These are phyloP conservation scores for Lagenorhynchus albirostris DNA, from an alignment of 2,113 vertebrate species.

Conservation along the genomic window DNA sequence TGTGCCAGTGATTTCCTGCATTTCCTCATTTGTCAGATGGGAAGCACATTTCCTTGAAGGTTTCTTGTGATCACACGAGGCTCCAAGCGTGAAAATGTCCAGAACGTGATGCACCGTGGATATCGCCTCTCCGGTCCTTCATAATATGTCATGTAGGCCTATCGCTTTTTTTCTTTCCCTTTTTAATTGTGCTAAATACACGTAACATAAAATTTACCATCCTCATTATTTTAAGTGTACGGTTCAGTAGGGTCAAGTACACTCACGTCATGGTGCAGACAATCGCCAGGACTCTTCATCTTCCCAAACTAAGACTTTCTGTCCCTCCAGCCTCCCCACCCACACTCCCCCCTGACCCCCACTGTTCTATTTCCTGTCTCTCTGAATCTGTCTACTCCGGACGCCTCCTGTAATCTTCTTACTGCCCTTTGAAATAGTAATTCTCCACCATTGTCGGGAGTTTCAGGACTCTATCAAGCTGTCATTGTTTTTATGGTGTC, in stretches of 20 bases:
- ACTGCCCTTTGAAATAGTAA: neutral
- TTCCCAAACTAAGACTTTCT: neutral
- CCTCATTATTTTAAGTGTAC: neutral
- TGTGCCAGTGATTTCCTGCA: neutral
- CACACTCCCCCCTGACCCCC: neutral
- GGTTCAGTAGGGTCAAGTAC: neutral
- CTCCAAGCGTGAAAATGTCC: neutral
- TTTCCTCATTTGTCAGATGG: neutral
- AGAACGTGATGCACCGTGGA: neutral
- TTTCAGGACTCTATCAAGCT: neutral
- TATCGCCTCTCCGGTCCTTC: neutral
- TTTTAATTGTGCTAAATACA: neutral
- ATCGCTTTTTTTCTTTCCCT: neutral
- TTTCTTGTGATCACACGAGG: neutral
- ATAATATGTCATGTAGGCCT: neutral
- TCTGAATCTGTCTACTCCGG: neutral
- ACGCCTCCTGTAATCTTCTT: neutral
- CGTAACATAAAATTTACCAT: neutral
- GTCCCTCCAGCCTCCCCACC: too few species aligned
- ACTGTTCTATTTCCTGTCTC: neutral
- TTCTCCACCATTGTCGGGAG: neutral
- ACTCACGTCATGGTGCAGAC: neutral
- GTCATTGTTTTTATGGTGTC: neutral
- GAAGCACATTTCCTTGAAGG: neutral
- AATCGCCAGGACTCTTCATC: neutral